Evolutionary conservation across 2,797 vertebrate species (phyloP), one percentile per base, ranked within the genome.

Genomic region (Prionace glauca): DNA sequence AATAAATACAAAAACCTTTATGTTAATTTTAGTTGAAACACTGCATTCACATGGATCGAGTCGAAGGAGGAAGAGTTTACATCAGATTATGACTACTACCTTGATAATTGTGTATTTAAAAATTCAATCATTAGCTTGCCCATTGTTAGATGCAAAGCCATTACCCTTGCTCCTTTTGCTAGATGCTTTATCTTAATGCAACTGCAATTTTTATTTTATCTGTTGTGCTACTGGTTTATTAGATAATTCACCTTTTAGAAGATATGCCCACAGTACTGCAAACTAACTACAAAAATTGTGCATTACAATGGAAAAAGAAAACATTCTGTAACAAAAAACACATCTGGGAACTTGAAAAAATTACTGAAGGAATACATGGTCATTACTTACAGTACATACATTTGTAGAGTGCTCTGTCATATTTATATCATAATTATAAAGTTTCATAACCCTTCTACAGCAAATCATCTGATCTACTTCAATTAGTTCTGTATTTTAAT

Each of bases 401-500:
- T 97, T 98, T 98, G 98, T 97, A 97, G 98, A 97, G 97, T 98
- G 97, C 98, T 98, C 97, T 97, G 97, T 98, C 98, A 98, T 97
- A 97, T 97, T 98, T 97, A 97, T 98, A 98, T 97, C 97, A 95
- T 98, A 96, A 97, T 96, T 97, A 97, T 97, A 98, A 98, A 98
- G 96, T 97, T 97, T 97, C 96, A 96, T 96, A 98, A 97, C 98
- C 97, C 97, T 97, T 97, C 97, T 97, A 96, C 96, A 97, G 95
- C 92, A 95, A 74, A 95, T 95, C 71, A 41, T 94, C n/a, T 77
- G 97, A 97, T 97, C 96, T 97, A 97, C 97, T 97, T 97, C 97
- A 98, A 97, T 98, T 98, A 98, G 98, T 99, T 98, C 62, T 36
- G 65, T 99, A 99, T 98, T 99, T 97, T 97, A 98, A 97, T 98